phyloP scores from a whole-genome alignment of 1,140 invertebrate species.

The Harpegnathos saltator region DNA sequence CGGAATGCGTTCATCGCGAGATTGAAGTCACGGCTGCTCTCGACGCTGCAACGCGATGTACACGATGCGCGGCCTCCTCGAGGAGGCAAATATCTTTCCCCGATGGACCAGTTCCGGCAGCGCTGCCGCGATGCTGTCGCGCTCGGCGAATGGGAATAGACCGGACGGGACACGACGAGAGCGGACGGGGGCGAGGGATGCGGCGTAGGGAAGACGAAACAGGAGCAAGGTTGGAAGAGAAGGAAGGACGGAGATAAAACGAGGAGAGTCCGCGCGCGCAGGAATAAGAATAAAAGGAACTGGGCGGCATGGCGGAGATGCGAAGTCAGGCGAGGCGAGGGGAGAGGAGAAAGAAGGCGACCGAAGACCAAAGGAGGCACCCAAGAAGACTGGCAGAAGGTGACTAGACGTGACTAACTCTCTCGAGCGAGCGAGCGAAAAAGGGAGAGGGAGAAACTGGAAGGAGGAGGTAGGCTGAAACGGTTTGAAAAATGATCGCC shows the following conservation, averaged over 20 bases:
- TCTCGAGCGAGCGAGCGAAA: slow-evolving; percentile 24
- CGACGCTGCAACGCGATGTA: slow-evolving; percentile 2
- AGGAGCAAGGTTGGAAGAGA: slow-evolving; percentile 69
- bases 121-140: slow-evolving; percentile 52
- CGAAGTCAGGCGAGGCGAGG: slow-evolving; percentile 54
- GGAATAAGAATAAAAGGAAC: slow-evolving; percentile 70
- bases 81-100: slow-evolving; percentile 66
- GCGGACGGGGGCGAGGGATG: slow-evolving; percentile 43
- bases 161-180: slow-evolving; percentile 63
- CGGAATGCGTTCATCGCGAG: slow-evolving; percentile 33
- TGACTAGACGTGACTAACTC: slow-evolving; percentile 74
- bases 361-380: slow-evolving; percentile 41
- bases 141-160: slow-evolving; percentile 74
- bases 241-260: slow-evolving; percentile 54
- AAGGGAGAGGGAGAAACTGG: slow-evolving; percentile 25
- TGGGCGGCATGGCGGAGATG: slow-evolving; percentile 21
- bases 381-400: slow-evolving; percentile 62
- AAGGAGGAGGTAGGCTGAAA: slow-evolving; percentile 35
- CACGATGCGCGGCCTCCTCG: slow-evolving; percentile 55
- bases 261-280: slow-evolving; percentile 44
- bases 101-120: slow-evolving; percentile 75
- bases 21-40: slow-evolving; percentile 63
- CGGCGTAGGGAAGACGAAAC: slow-evolving; percentile 62
- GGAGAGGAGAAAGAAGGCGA: slow-evolving; percentile 57
- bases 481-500: slow-evolving; percentile 69